Evolutionary conservation across 1,140 invertebrate species (phyloP).

Genomic region (Meloidogyne hapla): DNA sequence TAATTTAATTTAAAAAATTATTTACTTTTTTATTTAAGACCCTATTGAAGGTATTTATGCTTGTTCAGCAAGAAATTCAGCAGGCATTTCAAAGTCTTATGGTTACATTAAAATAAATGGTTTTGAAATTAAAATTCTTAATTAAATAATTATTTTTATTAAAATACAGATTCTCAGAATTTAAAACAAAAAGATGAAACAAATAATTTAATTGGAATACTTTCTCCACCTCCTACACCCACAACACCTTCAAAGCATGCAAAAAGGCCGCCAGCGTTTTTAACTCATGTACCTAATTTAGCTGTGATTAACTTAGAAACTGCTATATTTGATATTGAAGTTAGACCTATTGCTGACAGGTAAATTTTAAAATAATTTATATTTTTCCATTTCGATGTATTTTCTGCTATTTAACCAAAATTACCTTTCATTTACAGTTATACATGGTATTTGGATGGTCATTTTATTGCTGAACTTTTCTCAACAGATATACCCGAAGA

Average conservation of each 20-base stretch:
- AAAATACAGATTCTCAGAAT: background rate
- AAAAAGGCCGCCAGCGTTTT: slow-evolving; percentile 37
- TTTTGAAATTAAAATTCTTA: slow-evolving; percentile 14
- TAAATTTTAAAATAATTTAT: background rate
- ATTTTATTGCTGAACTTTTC: slow-evolving; percentile 34
- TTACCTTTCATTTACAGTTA: slow-evolving; percentile 40
- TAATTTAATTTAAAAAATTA: background rate
- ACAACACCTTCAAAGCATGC: slow-evolving; percentile 29
- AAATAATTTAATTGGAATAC: background rate
- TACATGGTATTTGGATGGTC: slow-evolving; percentile 59
- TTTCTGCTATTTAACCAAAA: background rate
- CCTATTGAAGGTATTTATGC: slow-evolving; percentile 15
- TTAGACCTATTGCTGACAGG: slow-evolving; percentile 28
- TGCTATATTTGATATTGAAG: slow-evolving; percentile 59
- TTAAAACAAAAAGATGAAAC: slow-evolving; percentile 11
- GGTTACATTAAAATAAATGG: slow-evolving; percentile 58
- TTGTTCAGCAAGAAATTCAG: slow-evolving; percentile 30
- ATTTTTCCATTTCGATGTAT: background rate
- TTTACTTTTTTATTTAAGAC: background rate
- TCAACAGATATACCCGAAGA: background rate
- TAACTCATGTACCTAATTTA: slow-evolving; percentile 53
- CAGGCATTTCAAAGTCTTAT: slow-evolving; percentile 59
- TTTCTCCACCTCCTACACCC: slow-evolving; percentile 19
- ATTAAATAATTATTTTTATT: background rate
- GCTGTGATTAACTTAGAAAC: slow-evolving; percentile 43